phyloP scores from a whole-genome alignment of 2,888 invertebrate genomes.

The Acrobasis consociella region DNA sequence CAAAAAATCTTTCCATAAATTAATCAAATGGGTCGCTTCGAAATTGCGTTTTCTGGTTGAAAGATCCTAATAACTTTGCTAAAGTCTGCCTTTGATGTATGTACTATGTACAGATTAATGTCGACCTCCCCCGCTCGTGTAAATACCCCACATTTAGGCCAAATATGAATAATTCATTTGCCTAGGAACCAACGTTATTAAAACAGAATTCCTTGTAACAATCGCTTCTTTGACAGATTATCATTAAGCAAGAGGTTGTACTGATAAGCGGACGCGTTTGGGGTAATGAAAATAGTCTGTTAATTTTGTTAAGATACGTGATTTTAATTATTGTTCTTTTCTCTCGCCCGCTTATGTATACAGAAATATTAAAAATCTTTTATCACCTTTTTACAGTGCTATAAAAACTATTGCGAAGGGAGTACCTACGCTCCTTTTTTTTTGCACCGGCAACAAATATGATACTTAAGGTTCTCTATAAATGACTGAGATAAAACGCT shows the following conservation, averaged over 20 bases:
- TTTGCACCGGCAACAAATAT: no score
- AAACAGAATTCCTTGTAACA: conserved; percentile 20
- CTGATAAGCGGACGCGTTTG: not conserved
- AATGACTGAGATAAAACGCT: no score
- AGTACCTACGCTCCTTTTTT: no score
- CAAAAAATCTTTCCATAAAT: conserved; percentile 7
- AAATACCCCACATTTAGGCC: conserved; percentile 13
- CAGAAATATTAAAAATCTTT: no score
- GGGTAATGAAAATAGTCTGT: not conserved
- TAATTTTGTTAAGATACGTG: no score
- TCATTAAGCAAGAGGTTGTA: conserved; percentile 1
- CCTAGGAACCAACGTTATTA: conserved; percentile 14
- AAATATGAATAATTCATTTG: conserved; percentile 23
- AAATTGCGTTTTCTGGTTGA: conserved; percentile 10
- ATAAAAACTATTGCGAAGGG: no score
- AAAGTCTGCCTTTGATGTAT: not conserved
- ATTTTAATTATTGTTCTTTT: no score
- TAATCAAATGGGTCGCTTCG: not conserved
- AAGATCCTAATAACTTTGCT: conserved; percentile 7
- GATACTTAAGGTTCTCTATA: no score
- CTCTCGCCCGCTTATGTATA: no score
- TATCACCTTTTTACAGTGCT: no score
- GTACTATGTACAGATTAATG: conserved; percentile 17
- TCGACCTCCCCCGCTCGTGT: conserved; percentile 6
- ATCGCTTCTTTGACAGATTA: conserved; percentile 23